Evolutionary conservation across 1,140 invertebrate species (phyloP).

Genomic region (Anadara kagoshimensis): DNA sequence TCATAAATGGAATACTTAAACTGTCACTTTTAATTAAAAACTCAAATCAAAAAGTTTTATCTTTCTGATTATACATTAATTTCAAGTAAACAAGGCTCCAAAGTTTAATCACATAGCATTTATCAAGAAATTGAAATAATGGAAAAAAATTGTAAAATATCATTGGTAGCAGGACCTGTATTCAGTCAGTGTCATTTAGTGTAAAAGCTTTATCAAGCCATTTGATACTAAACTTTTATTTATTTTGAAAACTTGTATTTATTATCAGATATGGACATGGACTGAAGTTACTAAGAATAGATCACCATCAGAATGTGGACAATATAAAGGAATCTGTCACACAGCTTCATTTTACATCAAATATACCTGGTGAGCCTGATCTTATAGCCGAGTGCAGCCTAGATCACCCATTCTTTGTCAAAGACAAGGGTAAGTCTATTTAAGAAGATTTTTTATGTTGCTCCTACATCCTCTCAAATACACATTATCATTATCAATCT

Average conservation of each 20-base stretch:
- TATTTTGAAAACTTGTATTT: neutral
- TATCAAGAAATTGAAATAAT: neutral
- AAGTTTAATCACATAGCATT: neutral
- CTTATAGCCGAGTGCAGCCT: conserved; percentile 64
- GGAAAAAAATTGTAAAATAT: neutral
- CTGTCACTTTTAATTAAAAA: no score
- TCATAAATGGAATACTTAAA: no score
- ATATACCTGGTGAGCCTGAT: conserved; percentile 43
- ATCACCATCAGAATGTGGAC: neutral
- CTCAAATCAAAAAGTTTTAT: no score
- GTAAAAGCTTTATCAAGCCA: neutral
- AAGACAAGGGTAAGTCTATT: conserved; percentile 67
- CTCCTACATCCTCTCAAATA: no score
- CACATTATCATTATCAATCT: no score
- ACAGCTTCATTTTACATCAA: conserved; percentile 33
- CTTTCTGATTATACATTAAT: no score
- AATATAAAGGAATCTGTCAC: conserved; percentile 5
- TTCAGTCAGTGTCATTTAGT: neutral
- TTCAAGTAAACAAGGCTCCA: no score
- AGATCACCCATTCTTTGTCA: conserved; percentile 73
- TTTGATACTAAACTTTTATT: neutral
- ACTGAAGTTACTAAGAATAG: conserved; percentile 9
- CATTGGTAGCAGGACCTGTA: neutral
- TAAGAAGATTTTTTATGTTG: no score
- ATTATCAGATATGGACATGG: conserved; percentile 7